Percentiles rank a stretch among this genome's conserved stretches.
phyloP scores from a whole-genome alignment of 2,888 invertebrate genomes.

The Fragum sueziense region DNA sequence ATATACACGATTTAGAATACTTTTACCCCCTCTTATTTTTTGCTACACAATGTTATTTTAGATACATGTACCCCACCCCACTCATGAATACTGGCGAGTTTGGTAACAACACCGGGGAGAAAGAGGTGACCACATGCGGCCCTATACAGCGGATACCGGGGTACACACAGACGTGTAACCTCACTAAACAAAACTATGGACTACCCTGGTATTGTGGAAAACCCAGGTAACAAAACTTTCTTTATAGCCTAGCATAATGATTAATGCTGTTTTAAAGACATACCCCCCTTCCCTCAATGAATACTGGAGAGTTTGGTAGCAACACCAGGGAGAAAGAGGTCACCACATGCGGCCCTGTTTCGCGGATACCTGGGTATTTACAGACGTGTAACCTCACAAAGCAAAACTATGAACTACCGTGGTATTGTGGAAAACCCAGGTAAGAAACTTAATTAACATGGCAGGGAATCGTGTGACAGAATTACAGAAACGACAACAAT shows the following conservation, averaged over 20 bases:
- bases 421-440: conserved; percentile 16
- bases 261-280: too few species aligned
- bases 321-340: neutral
- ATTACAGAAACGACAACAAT: too few species aligned
- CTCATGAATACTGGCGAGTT: neutral
- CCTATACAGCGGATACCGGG: neutral
- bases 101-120: neutral
- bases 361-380: neutral
- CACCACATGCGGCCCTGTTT: neutral
- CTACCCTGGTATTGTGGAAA: conserved; percentile 6
- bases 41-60: too few species aligned
- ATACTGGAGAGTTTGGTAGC: neutral
- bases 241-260: too few species aligned
- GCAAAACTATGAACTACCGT: neutral
- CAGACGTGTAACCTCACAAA: neutral
- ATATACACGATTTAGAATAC: too few species aligned
- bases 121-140: neutral
- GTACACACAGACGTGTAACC: neutral
- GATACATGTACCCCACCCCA: neutral
- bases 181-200: neutral
- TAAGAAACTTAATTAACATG: too few species aligned
- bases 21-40: too few species aligned
- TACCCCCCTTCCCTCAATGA: neutral
- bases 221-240: conserved; percentile 4
- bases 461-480: too few species aligned